Evolutionary conservation across 2,113 vertebrate genomes (phyloP).

Genomic region (Hemichromis elongatus): DNA sequence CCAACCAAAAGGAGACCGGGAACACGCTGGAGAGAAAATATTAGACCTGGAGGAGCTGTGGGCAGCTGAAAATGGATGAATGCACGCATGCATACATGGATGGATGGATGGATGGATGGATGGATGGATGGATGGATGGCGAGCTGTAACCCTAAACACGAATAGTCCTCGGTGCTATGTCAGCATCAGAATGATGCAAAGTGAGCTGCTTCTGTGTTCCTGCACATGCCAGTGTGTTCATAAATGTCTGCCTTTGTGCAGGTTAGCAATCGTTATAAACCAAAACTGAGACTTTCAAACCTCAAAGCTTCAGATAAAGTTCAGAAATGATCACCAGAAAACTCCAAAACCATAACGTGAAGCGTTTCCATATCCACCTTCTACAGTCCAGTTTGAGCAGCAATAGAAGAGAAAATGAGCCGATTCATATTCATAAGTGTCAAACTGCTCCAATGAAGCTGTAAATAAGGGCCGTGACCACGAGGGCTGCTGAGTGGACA

Average conservation of each 20-base stretch:
- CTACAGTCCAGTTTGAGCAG: background rate
- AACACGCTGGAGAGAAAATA: background rate
- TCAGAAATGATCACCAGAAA: background rate
- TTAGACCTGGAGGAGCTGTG: background rate
- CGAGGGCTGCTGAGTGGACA: background rate
- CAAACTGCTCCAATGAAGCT: background rate
- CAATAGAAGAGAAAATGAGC: background rate
- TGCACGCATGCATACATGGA: accelerated
- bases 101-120: accelerated
- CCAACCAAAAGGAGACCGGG: background rate
- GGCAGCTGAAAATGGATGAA: background rate
- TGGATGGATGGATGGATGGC: too few species aligned
- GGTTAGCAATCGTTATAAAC: background rate
- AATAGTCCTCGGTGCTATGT: background rate
- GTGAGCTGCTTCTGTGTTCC: background rate
- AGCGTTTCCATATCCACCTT: background rate
- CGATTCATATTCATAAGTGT: background rate
- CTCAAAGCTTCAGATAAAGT: background rate
- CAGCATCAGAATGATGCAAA: background rate
- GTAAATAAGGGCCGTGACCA: background rate
- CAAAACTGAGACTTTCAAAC: background rate
- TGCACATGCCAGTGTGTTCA: background rate
- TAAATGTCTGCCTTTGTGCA: background rate
- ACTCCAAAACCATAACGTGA: background rate
- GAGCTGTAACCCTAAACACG: too few species aligned